Conservation (phyloP, 2,113 vertebrate genomes). For the Rhegmatorhina hoffmannsi region DNA sequence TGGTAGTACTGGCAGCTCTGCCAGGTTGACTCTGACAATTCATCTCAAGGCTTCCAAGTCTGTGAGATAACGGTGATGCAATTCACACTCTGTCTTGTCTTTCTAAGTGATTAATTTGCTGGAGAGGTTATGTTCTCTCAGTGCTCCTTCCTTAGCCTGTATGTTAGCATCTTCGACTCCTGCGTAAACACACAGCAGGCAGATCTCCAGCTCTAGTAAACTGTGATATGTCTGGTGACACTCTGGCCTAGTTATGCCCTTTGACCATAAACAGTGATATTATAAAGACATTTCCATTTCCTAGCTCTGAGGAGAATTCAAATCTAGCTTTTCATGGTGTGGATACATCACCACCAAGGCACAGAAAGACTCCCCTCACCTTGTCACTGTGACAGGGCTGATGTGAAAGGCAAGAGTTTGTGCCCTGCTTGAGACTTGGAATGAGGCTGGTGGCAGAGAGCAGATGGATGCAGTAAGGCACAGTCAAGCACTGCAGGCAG, state of each 20-base stretch:
- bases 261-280: background rate
- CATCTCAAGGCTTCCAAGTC: background rate
- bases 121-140: background rate
- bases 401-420: background rate
- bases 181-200: background rate
- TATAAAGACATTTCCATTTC: background rate
- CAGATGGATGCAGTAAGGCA: background rate
- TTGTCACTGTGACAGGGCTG: background rate
- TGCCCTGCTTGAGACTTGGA: background rate
- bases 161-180: background rate
- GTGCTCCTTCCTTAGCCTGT: background rate
- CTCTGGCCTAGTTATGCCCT: background rate
- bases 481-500: background rate
- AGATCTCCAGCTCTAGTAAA: background rate
- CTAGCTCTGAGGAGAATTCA: background rate
- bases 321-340: background rate
- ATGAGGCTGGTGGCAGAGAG: background rate
- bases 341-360: background rate
- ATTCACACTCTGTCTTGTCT: background rate
- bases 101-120: background rate
- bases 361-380: background rate
- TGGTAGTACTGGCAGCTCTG: fast-evolving
- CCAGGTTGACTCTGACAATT: background rate
- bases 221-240: background rate
- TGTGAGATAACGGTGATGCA: background rate